Conservation (phyloP, 2,888 invertebrate species). For the Sericinus montela region DNA sequence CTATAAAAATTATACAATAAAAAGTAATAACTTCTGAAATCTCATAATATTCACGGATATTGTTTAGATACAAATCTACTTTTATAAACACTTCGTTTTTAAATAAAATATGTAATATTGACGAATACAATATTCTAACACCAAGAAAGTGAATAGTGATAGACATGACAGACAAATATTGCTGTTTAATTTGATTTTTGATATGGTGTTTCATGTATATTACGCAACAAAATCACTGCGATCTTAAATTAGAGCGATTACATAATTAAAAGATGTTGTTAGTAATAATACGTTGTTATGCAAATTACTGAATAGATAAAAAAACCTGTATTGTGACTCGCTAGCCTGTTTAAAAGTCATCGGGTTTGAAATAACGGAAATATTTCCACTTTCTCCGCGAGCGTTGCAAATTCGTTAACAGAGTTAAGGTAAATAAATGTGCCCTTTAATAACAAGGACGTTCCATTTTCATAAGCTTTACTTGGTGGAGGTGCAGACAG, state of each 20-base stretch:
- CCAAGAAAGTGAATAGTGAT: too few species aligned
- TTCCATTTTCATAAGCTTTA: conserved; percentile 6
- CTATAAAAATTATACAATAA: too few species aligned
- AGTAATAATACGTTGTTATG: conserved; percentile 38
- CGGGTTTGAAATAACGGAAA: conserved; percentile 26
- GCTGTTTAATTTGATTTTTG: too few species aligned
- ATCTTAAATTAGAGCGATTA: conserved; percentile 27
- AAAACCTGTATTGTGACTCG: conserved; percentile 34
- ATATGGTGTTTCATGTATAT: too few species aligned
- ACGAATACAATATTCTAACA: too few species aligned
- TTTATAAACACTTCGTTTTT: too few species aligned
- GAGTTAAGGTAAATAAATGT: background rate
- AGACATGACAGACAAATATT: too few species aligned
- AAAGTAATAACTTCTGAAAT: too few species aligned
- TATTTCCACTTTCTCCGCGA: conserved; percentile 29
- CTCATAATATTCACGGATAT: too few species aligned
- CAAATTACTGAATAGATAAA: conserved; percentile 39
- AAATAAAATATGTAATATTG: too few species aligned
- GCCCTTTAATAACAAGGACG: conserved; percentile 13
- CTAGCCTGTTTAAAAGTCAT: conserved; percentile 31
- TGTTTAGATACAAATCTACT: too few species aligned
- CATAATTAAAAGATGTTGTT: conserved; percentile 35
- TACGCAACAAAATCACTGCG: background rate
- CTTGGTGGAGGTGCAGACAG: conserved; percentile 27
- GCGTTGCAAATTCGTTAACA: conserved; percentile 13